Percentiles rank a stretch among this genome's conserved stretches.
Evolutionary conservation across 2,888 invertebrate species (phyloP).

Genomic region (Pseudoips prasinana): DNA sequence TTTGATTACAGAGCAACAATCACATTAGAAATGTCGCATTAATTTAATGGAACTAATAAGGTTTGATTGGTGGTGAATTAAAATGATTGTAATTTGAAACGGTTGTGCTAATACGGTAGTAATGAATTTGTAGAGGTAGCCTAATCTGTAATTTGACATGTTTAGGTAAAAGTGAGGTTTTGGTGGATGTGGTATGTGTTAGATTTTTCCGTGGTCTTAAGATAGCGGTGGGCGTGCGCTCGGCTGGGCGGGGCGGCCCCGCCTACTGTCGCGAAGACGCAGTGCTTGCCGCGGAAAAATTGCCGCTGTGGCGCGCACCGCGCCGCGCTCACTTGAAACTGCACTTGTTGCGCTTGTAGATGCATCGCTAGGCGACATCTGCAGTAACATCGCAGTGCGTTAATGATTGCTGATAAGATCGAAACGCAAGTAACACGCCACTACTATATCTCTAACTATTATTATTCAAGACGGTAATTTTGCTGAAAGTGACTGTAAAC

Average conservation of each 20-base stretch:
- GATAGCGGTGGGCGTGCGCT: conserved; percentile 61
- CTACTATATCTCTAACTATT: no score
- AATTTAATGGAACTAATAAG: conserved; percentile 48
- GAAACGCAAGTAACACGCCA: no score
- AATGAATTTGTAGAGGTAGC: no score
- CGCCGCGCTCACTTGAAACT: conserved; percentile 4
- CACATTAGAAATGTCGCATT: conserved; percentile 34
- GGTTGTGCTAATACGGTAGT: conserved; percentile 31
- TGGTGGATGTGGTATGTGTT: no score
- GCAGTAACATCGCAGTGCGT: no score
- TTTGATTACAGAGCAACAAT: conserved; percentile 21
- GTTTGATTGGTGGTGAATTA: conserved; percentile 39
- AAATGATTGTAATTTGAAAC: conserved; percentile 38
- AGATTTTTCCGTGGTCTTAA: conserved; percentile 37
- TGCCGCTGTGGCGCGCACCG: conserved; percentile 25
- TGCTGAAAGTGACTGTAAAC: no score
- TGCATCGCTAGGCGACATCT: no score
- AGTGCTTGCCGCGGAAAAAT: conserved; percentile 54
- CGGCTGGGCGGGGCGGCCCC: conserved; percentile 65
- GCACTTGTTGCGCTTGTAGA: no score
- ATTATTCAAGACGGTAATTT: no score
- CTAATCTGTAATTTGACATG: background rate
- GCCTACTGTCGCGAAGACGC: conserved; percentile 68
- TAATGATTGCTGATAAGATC: no score
- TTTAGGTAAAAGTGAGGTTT: background rate